phyloP scores from a whole-genome alignment of 2,113 vertebrate genomes.

The Anguilla rostrata region DNA sequence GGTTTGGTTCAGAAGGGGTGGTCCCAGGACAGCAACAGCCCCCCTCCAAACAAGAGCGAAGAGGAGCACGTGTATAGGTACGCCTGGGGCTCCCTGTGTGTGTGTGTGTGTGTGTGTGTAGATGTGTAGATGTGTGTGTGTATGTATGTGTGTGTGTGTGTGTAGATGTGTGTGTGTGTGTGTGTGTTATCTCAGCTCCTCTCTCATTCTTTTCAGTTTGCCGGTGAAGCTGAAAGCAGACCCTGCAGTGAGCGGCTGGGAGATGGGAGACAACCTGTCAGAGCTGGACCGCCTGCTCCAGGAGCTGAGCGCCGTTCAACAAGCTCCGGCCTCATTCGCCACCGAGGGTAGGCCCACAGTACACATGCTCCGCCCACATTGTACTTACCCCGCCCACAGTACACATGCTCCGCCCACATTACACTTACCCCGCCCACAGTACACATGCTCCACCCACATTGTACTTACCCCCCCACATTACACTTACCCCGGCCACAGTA shows the following conservation, averaged over 20 bases:
- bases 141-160: background rate
- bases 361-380: background rate
- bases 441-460: too few relatives aligned
- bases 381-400: too few relatives aligned
- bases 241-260: constrained; percentile 78
- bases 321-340: constrained; percentile 70
- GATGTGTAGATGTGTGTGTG: background rate
- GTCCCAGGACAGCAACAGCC: constrained; percentile 69
- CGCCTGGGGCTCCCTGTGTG: background rate
- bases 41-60: constrained; percentile 66
- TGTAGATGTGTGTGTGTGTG: background rate
- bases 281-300: constrained; percentile 89
- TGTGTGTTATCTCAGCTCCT: background rate
- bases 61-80: constrained; percentile 97
- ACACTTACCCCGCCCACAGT: too few relatives aligned
- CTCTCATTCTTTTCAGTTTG: constrained; percentile 67
- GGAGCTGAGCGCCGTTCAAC: constrained; percentile 89
- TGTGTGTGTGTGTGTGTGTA: background rate
- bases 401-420: too few relatives aligned
- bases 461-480: too few relatives aligned
- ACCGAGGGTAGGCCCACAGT: constrained; percentile 67
- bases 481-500: too few relatives aligned
- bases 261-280: constrained; percentile 88
- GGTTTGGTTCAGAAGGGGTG: constrained; percentile 66
- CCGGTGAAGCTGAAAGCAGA: constrained; percentile 90